Percentiles rank a stretch among this genome's conserved stretches.
Conservation (phyloP, 37 sponge, comb jelly and placozoan species). For the Dysidea cf. avara region DNA sequence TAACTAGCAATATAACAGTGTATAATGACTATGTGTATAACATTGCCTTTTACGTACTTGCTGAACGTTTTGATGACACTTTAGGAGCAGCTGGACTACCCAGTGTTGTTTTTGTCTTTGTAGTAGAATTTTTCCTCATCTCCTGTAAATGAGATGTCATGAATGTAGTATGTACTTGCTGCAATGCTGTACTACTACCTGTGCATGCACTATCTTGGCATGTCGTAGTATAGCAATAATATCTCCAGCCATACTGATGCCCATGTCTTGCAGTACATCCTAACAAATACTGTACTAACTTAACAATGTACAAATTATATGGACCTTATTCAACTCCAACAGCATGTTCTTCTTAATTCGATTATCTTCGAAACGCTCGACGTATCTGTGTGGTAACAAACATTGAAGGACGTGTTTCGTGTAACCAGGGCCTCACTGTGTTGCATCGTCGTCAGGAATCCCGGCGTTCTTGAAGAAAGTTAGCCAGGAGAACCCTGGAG, state of each 20-base stretch:
- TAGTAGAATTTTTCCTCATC: background rate
- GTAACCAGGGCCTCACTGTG: constrained; percentile 35
- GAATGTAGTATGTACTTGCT: background rate
- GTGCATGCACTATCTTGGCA: constrained; percentile 73
- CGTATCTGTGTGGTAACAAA: constrained; percentile 49
- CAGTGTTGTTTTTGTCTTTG: no score
- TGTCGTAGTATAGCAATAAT: constrained; percentile 91
- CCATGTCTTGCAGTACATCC: constrained; percentile 92
- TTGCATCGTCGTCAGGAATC: constrained; percentile 68
- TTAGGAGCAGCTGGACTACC: no score
- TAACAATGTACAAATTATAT: no score
- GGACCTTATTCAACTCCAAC: constrained; percentile 65
- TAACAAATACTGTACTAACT: constrained; percentile 39
- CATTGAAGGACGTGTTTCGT: no score
- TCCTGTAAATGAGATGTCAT: background rate
- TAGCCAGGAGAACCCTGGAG: constrained; percentile 39
- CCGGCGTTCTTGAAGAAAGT: constrained; percentile 87
- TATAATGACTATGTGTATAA: no score
- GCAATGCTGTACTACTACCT: constrained; percentile 23
- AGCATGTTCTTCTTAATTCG: constrained; percentile 78
- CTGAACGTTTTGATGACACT: no score
- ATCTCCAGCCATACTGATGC: constrained; percentile 92
- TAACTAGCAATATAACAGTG: no score
- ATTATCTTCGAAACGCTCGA: constrained; percentile 77
- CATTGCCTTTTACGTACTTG: no score